Base-by-base conservation (phyloP, 2,113 vertebrate genomes). In the Desmodus rotundus region DNA sequence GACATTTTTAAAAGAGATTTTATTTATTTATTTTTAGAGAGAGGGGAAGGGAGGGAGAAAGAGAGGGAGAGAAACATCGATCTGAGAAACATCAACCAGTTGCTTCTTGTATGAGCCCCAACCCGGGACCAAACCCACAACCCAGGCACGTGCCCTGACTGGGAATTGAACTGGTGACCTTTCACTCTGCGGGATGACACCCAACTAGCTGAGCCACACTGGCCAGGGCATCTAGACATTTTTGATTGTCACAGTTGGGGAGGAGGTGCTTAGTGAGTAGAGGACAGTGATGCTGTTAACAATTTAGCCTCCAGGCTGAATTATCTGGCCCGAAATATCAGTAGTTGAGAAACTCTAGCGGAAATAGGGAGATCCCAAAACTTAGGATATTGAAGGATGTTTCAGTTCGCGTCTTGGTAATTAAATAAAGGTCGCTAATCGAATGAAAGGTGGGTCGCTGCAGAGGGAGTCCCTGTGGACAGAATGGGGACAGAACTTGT, bases 401-500 rank as follows among this genome's bases (percentile, higher is more conserved):
- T 87, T 92, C 41, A 65, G 11, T 82, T 90, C 26, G 10, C 61
- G 10, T 86, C 22, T 93, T 92, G 41, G 50, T 84, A 82, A 84
- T 95, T 68, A 90, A 54, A 36, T 87, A 73, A 88, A 70, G 43
- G 11, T 76, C 81, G 14, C 52, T 91, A 85, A 68, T 90, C 47
- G 82, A 80, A 61, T 87, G 63, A 61, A 94, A 93, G 77, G 15
- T 72, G 43, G 67, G 52, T 93, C 38, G 2, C 14, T 45, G 15
- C 26, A 80, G 26, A 43, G 84, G 70, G 89, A 82, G 81, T 68
- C 58, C 16, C 47, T 73, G 17, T 91, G 68, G 92, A 77, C 31
- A 88, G 89, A 86, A 72, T 16, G 8, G 73, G 45, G 80, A 87
- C 84, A 86, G 83, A 92, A 68, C 80, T 94, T 89, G 36, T 86